Conservation (phyloP, 2,113 vertebrate genomes). For the Cynopterus brachyotis region DNA sequence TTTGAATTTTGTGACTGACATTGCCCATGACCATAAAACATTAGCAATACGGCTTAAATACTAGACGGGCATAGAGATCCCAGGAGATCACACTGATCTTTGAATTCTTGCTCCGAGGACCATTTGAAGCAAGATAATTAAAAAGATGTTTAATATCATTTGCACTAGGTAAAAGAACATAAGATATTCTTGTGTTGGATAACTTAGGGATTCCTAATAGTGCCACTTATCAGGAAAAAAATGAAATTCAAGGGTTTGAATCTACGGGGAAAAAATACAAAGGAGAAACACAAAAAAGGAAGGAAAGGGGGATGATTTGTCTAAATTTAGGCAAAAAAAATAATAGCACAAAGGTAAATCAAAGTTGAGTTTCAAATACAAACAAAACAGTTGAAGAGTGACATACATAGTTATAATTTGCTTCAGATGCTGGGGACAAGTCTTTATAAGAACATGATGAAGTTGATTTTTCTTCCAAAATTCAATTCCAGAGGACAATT, state of each 20-base stretch:
- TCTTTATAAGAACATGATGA: not conserved
- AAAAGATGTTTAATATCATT: not conserved
- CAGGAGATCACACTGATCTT: not conserved
- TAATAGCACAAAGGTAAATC: not conserved
- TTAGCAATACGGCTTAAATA: constrained; percentile 63
- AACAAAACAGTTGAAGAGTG: not conserved
- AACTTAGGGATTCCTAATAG: constrained; percentile 16
- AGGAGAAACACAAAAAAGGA: not conserved
- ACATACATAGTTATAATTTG: not conserved
- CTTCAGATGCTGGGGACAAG: not conserved
- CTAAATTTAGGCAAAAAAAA: not conserved
- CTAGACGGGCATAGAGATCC: not conserved
- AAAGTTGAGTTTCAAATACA: not conserved
- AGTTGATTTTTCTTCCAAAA: not conserved
- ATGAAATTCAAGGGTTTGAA: constrained; percentile 1
- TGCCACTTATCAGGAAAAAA: not conserved
- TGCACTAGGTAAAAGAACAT: not conserved
- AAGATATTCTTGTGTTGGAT: not conserved
- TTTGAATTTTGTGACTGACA: constrained; percentile 50
- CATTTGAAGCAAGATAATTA: constrained; percentile 56
- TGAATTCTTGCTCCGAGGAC: not conserved
- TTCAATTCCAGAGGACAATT: constrained; percentile 21
- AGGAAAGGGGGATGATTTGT: not conserved
- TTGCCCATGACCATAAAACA: constrained; percentile 16
- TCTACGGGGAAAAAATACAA: not conserved